Evolutionary conservation across 1,140 invertebrate species (phyloP).

Genomic region (Batillaria attramentaria): DNA sequence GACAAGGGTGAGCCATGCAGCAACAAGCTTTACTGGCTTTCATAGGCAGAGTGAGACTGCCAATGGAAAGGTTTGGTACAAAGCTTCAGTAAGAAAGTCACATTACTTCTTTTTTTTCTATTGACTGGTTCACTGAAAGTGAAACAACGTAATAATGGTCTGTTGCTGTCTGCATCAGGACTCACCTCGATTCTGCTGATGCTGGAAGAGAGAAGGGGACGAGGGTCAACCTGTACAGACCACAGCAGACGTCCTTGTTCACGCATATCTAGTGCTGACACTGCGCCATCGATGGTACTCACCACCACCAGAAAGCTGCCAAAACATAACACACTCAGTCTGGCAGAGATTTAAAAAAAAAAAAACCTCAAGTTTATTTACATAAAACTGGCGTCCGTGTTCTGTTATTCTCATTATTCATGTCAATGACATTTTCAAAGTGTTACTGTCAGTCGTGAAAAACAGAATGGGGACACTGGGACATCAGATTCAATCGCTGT

Average conservation of each 20-base stretch:
- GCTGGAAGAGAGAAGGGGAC: slow-evolving; percentile 85
- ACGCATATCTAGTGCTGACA: slow-evolving; percentile 83
- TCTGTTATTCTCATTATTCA: not conserved
- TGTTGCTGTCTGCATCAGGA: not conserved
- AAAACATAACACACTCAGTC: slow-evolving; percentile 17
- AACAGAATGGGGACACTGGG: too few relatives aligned
- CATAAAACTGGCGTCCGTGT: not conserved
- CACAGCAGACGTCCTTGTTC: slow-evolving; percentile 81
- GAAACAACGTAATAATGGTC: not conserved
- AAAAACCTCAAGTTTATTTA: not conserved
- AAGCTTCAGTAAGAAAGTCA: not conserved
- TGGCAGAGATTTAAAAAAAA: not conserved
- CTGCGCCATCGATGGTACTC: slow-evolving; percentile 88
- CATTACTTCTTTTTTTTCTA: not conserved
- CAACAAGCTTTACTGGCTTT: not conserved
- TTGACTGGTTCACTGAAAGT: not conserved
- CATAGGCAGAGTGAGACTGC: not conserved
- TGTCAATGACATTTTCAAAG: not conserved
- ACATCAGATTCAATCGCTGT: too few relatives aligned
- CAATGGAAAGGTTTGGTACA: not conserved
- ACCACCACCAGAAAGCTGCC: slow-evolving; percentile 79
- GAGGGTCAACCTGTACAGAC: slow-evolving; percentile 81
- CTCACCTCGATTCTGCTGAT: slow-evolving; percentile 86
- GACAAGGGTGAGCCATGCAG: too few relatives aligned
- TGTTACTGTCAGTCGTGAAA: not conserved